Conservation (phyloP, 2,113 vertebrate species). For the Pseudopipra pipra region DNA sequence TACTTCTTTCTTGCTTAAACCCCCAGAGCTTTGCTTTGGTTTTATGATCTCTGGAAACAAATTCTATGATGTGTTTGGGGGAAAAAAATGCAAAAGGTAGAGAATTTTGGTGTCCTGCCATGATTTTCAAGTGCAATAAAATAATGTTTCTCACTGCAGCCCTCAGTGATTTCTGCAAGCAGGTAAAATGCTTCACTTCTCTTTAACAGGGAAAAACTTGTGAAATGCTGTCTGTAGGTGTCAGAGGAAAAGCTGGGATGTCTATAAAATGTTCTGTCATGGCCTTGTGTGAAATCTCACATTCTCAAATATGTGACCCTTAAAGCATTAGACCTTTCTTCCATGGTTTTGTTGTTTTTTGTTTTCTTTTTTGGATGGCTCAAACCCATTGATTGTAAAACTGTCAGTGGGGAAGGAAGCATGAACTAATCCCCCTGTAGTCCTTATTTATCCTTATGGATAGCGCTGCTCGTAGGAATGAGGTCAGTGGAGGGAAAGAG, state of each 20-base stretch:
- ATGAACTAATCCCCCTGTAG: neutral
- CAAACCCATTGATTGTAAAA: neutral
- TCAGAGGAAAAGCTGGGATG: neutral
- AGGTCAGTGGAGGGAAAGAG: neutral
- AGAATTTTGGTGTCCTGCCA: conserved; percentile 11
- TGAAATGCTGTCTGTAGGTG: neutral
- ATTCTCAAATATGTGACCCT: neutral
- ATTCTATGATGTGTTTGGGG: neutral
- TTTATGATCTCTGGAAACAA: conserved; percentile 2
- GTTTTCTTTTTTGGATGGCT: neutral
- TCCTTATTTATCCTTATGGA: neutral
- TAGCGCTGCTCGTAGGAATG: neutral
- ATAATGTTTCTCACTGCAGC: neutral
- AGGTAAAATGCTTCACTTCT: neutral
- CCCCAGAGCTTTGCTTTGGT: neutral
- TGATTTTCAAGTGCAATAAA: neutral
- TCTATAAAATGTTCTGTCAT: neutral
- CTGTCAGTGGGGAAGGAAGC: neutral
- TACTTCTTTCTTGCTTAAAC: neutral
- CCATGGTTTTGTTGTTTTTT: neutral
- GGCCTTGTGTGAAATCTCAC: neutral
- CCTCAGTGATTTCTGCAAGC: neutral
- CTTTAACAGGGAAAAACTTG: neutral
- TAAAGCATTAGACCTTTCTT: neutral
- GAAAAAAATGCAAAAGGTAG: neutral